Base-by-base conservation (phyloP, 2,888 invertebrate genomes). In the Ophraella communa region DNA sequence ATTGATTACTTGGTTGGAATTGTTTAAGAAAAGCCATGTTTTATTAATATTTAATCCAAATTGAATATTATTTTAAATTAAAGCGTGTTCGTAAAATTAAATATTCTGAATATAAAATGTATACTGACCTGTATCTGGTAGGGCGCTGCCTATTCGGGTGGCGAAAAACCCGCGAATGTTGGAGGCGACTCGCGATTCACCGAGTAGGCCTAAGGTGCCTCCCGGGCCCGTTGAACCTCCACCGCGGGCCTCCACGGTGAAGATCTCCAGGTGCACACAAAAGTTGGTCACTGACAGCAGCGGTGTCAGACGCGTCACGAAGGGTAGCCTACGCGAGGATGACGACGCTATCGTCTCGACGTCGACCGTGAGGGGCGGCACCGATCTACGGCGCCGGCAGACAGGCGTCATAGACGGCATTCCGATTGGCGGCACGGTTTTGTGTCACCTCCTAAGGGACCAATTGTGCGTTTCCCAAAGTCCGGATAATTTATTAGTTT, bases 111-210 rank as follows among this genome's bases (percentile, higher is more conserved):
- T 39, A 14, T 14, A 39, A 0, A 39, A 14, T 39, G n/a, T 39
- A 24, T 23, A 70, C 87, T 85, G 76, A 91, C 91, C 91, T 89
- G 91, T 88, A 79, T 91, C 91, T 78, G 88, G 86, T 83, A 89
- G 86, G 80, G 88, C 85, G 79, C 88, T 86, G 82, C 88, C 84
- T 82, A 90, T 85, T 78, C 88, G 87, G 83, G 87, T 87, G 79
- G 87, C 84, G 75, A 91, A 87, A 85, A 87, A 90, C 77, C 91
- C 91, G 80, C 87, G 86, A 83, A 91, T 88, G 83, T 90, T 90
- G 84, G 85, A 88, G 81, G 91, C 90, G 79, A 90, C 89, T 76
- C 89, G 86, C 81, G 87, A 78, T 65, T 81, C 88, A 80, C 89
- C 87, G 82, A 89, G 88, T 75, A 89, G 87, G 83, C 89, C 86